Evolutionary conservation across 23 tunicate genomes (phyloP), one percentile per base, ranked within the genome.

Genomic region (Phallusia fumigata): DNA sequence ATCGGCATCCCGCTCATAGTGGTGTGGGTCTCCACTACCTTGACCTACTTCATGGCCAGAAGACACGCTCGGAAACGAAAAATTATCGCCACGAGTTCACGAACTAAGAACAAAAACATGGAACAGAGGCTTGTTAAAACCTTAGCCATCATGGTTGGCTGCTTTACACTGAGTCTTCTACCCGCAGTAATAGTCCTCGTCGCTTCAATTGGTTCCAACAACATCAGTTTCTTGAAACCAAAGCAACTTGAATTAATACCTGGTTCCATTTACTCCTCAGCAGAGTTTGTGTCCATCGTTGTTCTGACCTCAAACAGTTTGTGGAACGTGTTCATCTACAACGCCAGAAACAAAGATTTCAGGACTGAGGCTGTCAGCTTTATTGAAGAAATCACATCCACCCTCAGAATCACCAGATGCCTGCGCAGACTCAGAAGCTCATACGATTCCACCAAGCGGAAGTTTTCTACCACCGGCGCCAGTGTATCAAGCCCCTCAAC

Each of bases 331-430:
- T 28, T 45, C 28, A 77, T 77, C 34, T 77, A 77, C 58, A 77
- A 36, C 58, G 81, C 53, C 13, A 40, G 81, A 35, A 77, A 77
- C 81, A 30, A 77, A 30, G 84, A 88, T 28, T 88, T 88, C 45
- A 79, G 88, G 2, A 75, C 3, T 13, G 91, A 74, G 16, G 82
- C 76, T 24, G 65, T 52, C 35, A 21, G 33, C 47, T 8, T 85
- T 0, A 30, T 84, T 30, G 28, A n/a, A 21, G 32, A 21, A 33
- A 13, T 35, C 51, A 58, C 8, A 24, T 40, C 47, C 47, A 40
- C 47, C 47, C 47, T 40, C 8, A 10, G 47, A 40, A 40, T 40
- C 5, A 40, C 47, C 47, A 40, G 47, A 40, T 40, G 47, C 10
- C 10, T 40, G 47, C 47, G 10, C 47, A 5, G 10, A 10, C 5